Evolutionary conservation across 1,140 invertebrate genomes (phyloP), one percentile per base, ranked within the genome.

Genomic region (Cydia strobilella): DNA sequence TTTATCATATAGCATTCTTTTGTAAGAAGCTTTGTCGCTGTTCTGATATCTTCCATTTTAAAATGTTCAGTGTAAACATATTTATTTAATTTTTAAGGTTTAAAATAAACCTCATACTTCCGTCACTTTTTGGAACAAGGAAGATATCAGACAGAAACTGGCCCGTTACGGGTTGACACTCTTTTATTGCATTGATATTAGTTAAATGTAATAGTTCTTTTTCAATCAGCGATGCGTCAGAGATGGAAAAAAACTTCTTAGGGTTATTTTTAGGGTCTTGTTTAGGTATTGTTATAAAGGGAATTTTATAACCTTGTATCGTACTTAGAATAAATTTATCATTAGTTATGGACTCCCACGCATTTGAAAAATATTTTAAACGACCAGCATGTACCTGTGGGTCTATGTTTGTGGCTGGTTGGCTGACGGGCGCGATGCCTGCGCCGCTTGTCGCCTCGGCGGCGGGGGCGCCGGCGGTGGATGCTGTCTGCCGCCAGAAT

Each of bases 201-300:
- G n/a, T 13, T 39, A 69, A 69, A 35, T 69, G 65, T 18, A n/a
- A n/a, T 35, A 69, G 4, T 69, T 69, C 65, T n/a, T 35, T n/a
- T 39, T 69, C n/a, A 10, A 69, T 18, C 3, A 9, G 6, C n/a
- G n/a, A 23, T 35, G 15, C 6, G 12, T 69, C 65, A 23, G 65
- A 15, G 2, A 9, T 18, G 13, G 25, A 35, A 69, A 69, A 69
- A n/a, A 0, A 3, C 15, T 25, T 12, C n/a, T 69, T 69, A n/a
- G 65, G 65, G 27, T 69, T 39, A 15, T 13, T 15, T 18, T 6
- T 18, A 13, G 65, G 25, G 13, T 27, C n/a, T 69, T 69, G 65
- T 1, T 3, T n/a, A 12, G 65, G 65, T 69, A 31, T 35, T 13
- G 4, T 18, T 18, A 18, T 69, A 35, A 69, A 69, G 23, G 65